Percentiles rank a stretch among this genome's conserved stretches.
phyloP scores from a whole-genome alignment of 2,113 vertebrate species.

The Malurus elegans region DNA sequence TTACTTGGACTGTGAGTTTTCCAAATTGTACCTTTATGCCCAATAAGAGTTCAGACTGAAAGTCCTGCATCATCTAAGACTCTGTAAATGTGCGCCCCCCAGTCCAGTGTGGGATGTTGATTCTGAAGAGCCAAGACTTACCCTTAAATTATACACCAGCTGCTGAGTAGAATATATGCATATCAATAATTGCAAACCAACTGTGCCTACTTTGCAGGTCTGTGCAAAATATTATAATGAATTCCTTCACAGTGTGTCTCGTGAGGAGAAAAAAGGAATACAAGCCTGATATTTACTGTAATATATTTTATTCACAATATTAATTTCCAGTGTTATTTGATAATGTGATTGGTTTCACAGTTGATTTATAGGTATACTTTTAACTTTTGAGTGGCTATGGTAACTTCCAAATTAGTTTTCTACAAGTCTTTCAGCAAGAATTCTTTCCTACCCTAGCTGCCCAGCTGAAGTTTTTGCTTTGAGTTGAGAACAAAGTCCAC shows the following conservation, averaged over 20 bases:
- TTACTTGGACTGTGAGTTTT: neutral
- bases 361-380: slow-evolving; percentile 14
- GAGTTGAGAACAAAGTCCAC: slow-evolving; percentile 61
- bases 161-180: neutral
- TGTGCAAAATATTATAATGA: neutral
- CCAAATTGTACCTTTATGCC: neutral
- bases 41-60: neutral
- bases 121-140: neutral
- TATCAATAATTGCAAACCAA: neutral
- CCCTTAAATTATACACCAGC: neutral
- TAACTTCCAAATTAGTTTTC: slow-evolving; percentile 39
- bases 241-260: neutral
- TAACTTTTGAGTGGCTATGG: neutral
- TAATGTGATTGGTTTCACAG: neutral
- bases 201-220: neutral
- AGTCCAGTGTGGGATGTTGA: neutral
- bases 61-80: neutral
- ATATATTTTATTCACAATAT: slow-evolving; percentile 10
- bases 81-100: neutral
- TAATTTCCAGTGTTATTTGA: neutral
- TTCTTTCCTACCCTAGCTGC: slow-evolving; percentile 5
- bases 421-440: slow-evolving; percentile 29
- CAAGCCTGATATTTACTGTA: neutral
- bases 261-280: neutral
- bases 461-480: slow-evolving; percentile 44